Base-by-base conservation (phyloP, 2,797 vertebrate species). In the Microchirus variegatus region DNA sequence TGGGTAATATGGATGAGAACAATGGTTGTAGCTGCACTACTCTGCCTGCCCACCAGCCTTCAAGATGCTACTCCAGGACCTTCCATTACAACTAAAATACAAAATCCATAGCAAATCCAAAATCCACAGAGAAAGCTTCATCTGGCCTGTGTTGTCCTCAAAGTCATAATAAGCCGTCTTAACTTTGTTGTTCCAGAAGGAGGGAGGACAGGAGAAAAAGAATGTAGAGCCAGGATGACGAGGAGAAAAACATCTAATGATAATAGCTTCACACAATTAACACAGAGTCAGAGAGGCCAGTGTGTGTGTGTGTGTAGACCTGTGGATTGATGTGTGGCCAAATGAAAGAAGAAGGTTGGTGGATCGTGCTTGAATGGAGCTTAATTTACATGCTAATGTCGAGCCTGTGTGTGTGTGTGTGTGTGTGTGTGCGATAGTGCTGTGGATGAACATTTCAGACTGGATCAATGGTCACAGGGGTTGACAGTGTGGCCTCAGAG, bases 361-460 rank as follows among this genome's bases (percentile, higher is more conserved):
- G 67, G 62, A 82, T 59, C 54, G 64, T 64, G 77, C 79, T 84
- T 85, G 81, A 85, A 82, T 81, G 75, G 75, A 87, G 75, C 81
- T 85, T 84, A 82, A 87, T 85, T 87, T 87, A 81, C 85, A 87
- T 87, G 83, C 83, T 85, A 87, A 87, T 86, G 56, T 62, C 45
- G 17, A n/a, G 40, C 63, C 38, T 56, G 63, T 59, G 49, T 69
- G 56, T 50, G 52, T 62, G 49, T 50, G 55, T 43, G 51, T 55
- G 47, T 53, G 26, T 57, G 36, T 26, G 26, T 46, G n/a, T n/a
- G n/a, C n/a, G n/a, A 52, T 50, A 49, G 15, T 35, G 49, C 44
- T 70, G 53, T 38, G 51, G 75, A 69, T 60, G 60, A 81, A 73
- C 72, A 73, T 77, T 74, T 81, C 62, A 69, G 37, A 38, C 59